Evolutionary conservation across 2,888 invertebrate genomes (phyloP), one percentile per base, ranked within the genome.

Genomic region (Drosophila prolongata): DNA sequence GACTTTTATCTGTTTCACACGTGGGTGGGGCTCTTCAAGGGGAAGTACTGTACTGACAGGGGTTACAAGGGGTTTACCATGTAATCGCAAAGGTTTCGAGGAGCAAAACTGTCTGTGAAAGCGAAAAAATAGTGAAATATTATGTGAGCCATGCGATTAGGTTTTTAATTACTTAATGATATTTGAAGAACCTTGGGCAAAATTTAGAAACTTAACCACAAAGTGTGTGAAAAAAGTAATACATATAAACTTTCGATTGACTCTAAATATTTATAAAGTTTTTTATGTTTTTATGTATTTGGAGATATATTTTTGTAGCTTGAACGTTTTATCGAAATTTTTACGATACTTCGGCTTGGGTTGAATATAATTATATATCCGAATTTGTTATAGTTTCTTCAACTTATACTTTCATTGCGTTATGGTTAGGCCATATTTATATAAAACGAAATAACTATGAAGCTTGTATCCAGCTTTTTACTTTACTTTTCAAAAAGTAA

Each of bases 1-100:
- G 8, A 16, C 11, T n/a, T 54, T 54, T 66, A 66, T 54, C 53
- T 38, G 27, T 19, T 40, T 42, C 61, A 14, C 62, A 62, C 62
- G 62, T 60, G 49, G 60, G 49, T 9, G 34, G 59, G 13, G 10
- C n/a, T 19, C 40, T 58, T 30, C 3, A 13, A 34, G 59, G n/a
- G 38, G 16, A 37, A 35, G 59, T 52, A 34, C 42, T 52, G 52
- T 43, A 52, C 59, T 52, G 47, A 38, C 42, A 19, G 14, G 62
- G 50, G 14, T 35, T 40, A 47, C 35, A 3, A n/a, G 14, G 35
- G 44, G 8, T 8, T 30, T 49, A 40, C 27, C 30, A 19, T 8
- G 27, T 42, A 62, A 49, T 62, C 42, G 14, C 9, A 6, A 14
- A 35, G 24, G 14, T n/a, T 40, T 42, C 16, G 14, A 9, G 27